Evolutionary conservation across 92 coral and sea anemone genomes (phyloP).

Genomic region (Siderastrea siderea): DNA sequence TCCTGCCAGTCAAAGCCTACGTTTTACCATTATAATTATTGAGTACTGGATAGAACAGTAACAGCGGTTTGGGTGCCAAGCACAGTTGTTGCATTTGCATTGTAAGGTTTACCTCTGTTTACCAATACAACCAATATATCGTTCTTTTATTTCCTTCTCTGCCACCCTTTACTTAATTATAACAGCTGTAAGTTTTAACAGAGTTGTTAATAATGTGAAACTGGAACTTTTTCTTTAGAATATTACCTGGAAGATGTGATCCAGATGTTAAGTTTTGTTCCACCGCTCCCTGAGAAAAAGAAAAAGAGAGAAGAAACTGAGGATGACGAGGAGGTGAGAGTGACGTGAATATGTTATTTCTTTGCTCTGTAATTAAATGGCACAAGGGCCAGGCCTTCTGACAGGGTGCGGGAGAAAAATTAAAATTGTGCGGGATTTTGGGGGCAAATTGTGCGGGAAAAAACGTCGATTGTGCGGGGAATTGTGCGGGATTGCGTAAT

Average conservation of each 20-base stretch:
- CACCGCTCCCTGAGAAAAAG: slow-evolving; percentile 97
- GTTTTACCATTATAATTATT: too few species aligned
- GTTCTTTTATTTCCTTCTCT: too few species aligned
- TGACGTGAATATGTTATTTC: too few species aligned
- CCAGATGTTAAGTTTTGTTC: slow-evolving; percentile 95
- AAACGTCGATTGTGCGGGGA: too few species aligned
- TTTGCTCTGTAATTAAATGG: neutral
- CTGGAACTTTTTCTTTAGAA: slow-evolving; percentile 55
- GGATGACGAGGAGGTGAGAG: slow-evolving; percentile 89
- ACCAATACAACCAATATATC: too few species aligned
- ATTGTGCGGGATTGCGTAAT: too few species aligned
- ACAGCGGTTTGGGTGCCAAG: neutral
- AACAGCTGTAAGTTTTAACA: too few species aligned
- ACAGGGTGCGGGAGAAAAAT: too few species aligned
- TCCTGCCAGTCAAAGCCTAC: too few species aligned
- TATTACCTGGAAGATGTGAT: slow-evolving; percentile 98
- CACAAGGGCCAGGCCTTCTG: too few species aligned
- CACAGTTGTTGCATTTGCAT: neutral
- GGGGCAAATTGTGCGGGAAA: too few species aligned
- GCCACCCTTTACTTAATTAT: neutral
- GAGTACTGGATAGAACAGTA: neutral
- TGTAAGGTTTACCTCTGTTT: neutral
- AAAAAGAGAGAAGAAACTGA: slow-evolving; percentile 89
- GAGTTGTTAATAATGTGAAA: neutral
- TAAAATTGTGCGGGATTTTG: too few species aligned